Evolutionary conservation across 1,140 invertebrate species (phyloP).

Genomic region (Spodoptera litura): DNA sequence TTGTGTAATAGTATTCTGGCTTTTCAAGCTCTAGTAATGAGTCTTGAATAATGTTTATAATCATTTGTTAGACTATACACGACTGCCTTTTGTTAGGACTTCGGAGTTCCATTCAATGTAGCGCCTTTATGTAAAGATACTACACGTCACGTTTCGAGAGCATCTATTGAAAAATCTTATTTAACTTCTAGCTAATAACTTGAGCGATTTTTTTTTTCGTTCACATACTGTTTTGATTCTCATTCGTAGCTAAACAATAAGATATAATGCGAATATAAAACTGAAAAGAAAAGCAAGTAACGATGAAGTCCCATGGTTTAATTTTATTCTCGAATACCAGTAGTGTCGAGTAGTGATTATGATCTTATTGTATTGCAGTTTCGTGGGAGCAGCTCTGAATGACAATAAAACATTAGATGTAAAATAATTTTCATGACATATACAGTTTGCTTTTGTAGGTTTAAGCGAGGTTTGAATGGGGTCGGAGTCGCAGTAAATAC

Average conservation of each 20-base stretch:
- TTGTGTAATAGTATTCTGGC: slow-evolving; percentile 45
- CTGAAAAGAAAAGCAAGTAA: neutral
- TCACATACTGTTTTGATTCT: slow-evolving; percentile 21
- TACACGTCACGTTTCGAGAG: slow-evolving; percentile 1
- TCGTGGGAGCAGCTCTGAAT: slow-evolving; percentile 16
- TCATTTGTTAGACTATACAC: slow-evolving; percentile 38
- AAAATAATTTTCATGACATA: slow-evolving; percentile 32
- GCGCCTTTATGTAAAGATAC: slow-evolving; percentile 17
- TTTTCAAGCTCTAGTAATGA: slow-evolving; percentile 34
- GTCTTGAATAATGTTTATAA: slow-evolving; percentile 40
- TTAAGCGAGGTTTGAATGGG: slow-evolving; percentile 20
- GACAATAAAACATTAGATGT: slow-evolving; percentile 26
- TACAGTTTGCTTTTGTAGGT: slow-evolving; percentile 29
- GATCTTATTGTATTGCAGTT: slow-evolving; percentile 21
- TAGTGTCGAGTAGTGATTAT: slow-evolving; percentile 23
- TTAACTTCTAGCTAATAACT: slow-evolving; percentile 10
- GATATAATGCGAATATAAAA: slow-evolving; percentile 22
- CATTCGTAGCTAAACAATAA: slow-evolving; percentile 26
- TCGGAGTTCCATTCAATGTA: slow-evolving; percentile 16
- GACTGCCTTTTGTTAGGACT: slow-evolving; percentile 21
- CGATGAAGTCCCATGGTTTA: neutral
- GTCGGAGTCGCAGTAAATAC: slow-evolving; percentile 14
- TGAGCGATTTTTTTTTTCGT: slow-evolving; percentile 3
- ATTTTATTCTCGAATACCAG: slow-evolving; percentile 27
- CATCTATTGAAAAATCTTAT: slow-evolving; percentile 13